phyloP scores from a whole-genome alignment of 2,797 vertebrate species.

The Ambastaia sidthimunki region DNA sequence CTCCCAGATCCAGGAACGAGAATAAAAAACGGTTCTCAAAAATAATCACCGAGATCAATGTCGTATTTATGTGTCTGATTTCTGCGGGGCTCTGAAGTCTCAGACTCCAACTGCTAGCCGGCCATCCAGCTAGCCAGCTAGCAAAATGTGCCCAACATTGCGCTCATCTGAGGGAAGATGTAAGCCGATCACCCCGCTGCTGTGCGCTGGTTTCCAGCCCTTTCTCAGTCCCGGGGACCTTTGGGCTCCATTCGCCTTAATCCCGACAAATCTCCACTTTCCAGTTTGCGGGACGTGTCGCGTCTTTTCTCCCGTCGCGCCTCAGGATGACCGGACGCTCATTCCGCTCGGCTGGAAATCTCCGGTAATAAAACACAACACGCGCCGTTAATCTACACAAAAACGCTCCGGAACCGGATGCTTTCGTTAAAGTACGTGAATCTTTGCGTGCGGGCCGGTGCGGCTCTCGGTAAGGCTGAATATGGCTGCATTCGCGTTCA shows the following conservation, averaged over 20 bases:
- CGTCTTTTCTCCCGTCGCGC: conserved; percentile 67
- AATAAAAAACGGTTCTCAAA: conserved; percentile 3
- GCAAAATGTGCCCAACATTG: conserved; percentile 73
- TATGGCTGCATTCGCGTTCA: conserved; percentile 75
- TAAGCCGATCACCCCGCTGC: conserved; percentile 21
- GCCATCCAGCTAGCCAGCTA: conserved; percentile 66
- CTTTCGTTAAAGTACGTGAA: conserved; percentile 7
- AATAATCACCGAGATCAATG: background rate
- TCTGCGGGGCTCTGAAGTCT: conserved; percentile 58
- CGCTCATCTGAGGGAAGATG: conserved; percentile 34
- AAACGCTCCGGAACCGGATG: conserved; percentile 2
- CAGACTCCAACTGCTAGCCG: conserved; percentile 67
- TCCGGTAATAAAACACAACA: background rate
- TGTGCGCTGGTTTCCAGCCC: conserved; percentile 45
- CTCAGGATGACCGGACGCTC: conserved; percentile 66
- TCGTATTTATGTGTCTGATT: conserved; percentile 49
- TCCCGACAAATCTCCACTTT: conserved; percentile 75
- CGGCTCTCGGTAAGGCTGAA: conserved; percentile 65
- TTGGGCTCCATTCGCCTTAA: conserved; percentile 70
- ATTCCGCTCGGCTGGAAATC: conserved; percentile 57
- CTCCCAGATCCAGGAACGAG: conserved; percentile 34
- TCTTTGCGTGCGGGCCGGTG: conserved; percentile 61
- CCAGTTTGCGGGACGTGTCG: conserved; percentile 64
- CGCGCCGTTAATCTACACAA: background rate
- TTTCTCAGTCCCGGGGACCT: conserved; percentile 61